A percentile compares a stretch with the other conserved stretches of the same genome.
Conservation (phyloP, 1,140 invertebrate genomes). For the Drosophila pseudoananassae region DNA sequence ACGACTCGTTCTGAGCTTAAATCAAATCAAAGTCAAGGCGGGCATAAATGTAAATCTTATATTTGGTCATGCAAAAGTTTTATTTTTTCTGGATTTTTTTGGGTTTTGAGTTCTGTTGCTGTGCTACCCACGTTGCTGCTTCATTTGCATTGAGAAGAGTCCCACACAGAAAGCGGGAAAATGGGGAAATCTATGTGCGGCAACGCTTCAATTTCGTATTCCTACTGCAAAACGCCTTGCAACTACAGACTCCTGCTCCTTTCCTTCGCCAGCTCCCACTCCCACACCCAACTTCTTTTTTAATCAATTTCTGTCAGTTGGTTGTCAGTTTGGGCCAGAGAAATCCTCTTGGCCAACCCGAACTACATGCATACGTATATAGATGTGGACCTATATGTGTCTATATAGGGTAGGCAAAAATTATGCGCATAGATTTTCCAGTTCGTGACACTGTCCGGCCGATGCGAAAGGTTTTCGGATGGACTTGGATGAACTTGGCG, state of each 20-base stretch:
- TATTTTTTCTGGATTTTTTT: slow-evolving; percentile 8
- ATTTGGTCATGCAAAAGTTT: slow-evolving; percentile 45
- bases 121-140: slow-evolving; percentile 44
- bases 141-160: slow-evolving; percentile 56
- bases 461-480: slow-evolving; percentile 21
- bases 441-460: slow-evolving; percentile 53
- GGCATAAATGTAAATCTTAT: slow-evolving; percentile 49
- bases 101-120: slow-evolving; percentile 16
- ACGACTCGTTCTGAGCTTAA: slow-evolving; percentile 22
- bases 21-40: slow-evolving; percentile 56
- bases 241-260: slow-evolving; percentile 1
- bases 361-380: slow-evolving; percentile 14
- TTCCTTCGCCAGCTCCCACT: neutral
- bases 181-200: slow-evolving; percentile 57
- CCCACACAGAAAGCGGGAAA: slow-evolving; percentile 37
- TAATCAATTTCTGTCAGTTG: slow-evolving; percentile 80
- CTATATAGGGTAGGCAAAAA: slow-evolving; percentile 20
- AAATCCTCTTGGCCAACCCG: slow-evolving; percentile 26
- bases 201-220: slow-evolving; percentile 61
- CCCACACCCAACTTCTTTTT: slow-evolving; percentile 43
- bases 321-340: slow-evolving; percentile 64
- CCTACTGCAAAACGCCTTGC: slow-evolving; percentile 57
- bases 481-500: slow-evolving; percentile 58
- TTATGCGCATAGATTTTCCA: slow-evolving; percentile 48
- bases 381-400: slow-evolving; percentile 22